phyloP scores from a whole-genome alignment of 35 echinoderm and acorn worm species.

The Eucidaris tribuloides region DNA sequence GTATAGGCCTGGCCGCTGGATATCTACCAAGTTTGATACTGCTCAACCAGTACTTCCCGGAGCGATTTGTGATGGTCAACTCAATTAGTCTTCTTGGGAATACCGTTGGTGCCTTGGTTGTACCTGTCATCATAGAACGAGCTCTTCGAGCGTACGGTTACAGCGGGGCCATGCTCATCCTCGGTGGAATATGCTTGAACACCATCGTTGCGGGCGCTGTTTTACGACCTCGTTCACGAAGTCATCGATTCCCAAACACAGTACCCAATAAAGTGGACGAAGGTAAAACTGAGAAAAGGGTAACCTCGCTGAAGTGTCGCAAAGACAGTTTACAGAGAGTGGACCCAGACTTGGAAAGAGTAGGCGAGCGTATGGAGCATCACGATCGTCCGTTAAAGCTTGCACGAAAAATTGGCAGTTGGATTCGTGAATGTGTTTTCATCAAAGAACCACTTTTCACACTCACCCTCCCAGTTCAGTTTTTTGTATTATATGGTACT shows the following conservation, averaged over 20 bases:
- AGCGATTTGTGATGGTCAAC: not conserved
- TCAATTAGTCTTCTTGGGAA: not conserved
- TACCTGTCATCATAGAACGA: not conserved
- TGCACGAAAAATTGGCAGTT: not conserved
- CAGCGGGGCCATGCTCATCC: not conserved
- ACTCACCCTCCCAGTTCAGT: not conserved
- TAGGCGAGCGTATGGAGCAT: too few relatives aligned
- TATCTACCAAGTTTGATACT: not conserved
- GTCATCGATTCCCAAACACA: not conserved
- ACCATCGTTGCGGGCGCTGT: not conserved
- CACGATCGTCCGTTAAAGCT: too few relatives aligned
- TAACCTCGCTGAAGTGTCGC: not conserved
- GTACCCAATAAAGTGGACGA: not conserved
- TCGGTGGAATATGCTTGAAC: not conserved
- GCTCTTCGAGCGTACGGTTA: not conserved
- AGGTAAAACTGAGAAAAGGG: not conserved
- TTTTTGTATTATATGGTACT: not conserved
- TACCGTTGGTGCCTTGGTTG: not conserved
- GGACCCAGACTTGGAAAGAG: too few relatives aligned
- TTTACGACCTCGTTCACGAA: not conserved
- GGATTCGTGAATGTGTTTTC: not conserved
- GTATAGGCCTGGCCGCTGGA: not conserved
- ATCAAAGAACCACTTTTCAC: not conserved
- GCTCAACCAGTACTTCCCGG: not conserved
- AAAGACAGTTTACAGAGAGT: not conserved